A percentile compares a stretch with the other conserved stretches of the same genome.
These are phyloP conservation scores for Puma concolor DNA, from an alignment of 2,113 vertebrate species.

Conservation along the genomic window DNA sequence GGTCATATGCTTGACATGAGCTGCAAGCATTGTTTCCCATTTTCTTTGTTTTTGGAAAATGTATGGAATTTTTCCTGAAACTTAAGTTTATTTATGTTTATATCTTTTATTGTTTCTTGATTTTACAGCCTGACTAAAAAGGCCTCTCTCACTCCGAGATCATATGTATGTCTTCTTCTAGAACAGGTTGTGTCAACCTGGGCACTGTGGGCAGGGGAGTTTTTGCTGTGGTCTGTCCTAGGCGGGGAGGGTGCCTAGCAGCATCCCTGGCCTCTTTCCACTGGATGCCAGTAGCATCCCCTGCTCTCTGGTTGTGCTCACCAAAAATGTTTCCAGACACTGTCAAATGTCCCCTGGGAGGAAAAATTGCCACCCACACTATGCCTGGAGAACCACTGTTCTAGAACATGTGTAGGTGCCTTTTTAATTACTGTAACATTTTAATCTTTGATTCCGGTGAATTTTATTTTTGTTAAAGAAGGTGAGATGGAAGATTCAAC, in stretches of 20 bases:
- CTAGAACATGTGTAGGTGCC: background rate
- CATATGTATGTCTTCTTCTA: background rate
- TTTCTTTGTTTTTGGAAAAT: conserved; percentile 10
- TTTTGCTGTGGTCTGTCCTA: background rate
- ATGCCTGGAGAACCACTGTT: background rate
- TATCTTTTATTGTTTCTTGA: background rate
- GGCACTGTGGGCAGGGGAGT: background rate
- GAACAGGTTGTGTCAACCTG: background rate
- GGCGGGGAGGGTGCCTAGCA: fast-evolving
- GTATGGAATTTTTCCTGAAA: background rate
- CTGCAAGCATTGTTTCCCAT: background rate
- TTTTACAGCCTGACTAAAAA: background rate
- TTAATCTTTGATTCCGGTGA: background rate
- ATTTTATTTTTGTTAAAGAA: conserved; percentile 26
- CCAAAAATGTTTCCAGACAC: background rate
- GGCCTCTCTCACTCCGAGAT: background rate
- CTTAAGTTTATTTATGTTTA: background rate
- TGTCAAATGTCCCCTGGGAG: background rate
- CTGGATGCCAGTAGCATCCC: background rate
- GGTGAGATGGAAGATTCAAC: background rate
- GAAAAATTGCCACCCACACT: background rate
- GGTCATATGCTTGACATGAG: background rate
- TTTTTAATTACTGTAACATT: background rate
- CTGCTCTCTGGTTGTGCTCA: background rate
- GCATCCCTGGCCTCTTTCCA: background rate